phyloP scores from a whole-genome alignment of 2,797 vertebrate genomes.

The Chromobotia macracanthus region DNA sequence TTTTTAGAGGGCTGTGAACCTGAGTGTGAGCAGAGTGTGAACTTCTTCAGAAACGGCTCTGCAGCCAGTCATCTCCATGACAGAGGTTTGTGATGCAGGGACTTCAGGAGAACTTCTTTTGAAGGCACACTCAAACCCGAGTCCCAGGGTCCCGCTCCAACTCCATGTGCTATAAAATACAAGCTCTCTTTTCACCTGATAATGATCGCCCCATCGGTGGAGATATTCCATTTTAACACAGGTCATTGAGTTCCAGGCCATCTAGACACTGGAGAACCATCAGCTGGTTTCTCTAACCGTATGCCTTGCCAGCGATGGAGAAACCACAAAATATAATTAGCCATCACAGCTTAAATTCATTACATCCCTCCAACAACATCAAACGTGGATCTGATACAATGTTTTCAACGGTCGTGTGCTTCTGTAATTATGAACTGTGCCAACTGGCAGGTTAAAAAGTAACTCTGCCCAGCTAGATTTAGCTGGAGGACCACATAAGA shows the following conservation, averaged over 20 bases:
- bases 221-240: conserved; percentile 24
- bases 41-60: conserved; percentile 25
- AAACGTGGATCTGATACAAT: conserved; percentile 37
- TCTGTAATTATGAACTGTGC: conserved; percentile 50
- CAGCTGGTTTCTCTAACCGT: conserved; percentile 33
- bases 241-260: conserved; percentile 44
- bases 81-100: conserved; percentile 43
- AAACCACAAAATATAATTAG: conserved; percentile 54
- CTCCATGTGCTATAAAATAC: conserved; percentile 32
- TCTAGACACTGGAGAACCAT: conserved; percentile 32
- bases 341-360: conserved; percentile 42
- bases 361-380: conserved; percentile 44
- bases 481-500: conserved; percentile 41
- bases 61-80: conserved; percentile 38
- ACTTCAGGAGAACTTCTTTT: conserved; percentile 43
- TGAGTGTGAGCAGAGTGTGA: not conserved
- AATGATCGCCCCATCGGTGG: conserved; percentile 31
- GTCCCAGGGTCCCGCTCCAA: not conserved
- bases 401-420: conserved; percentile 32
- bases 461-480: conserved; percentile 25
- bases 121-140: conserved; percentile 6
- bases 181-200: conserved; percentile 11
- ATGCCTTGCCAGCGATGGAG: conserved; percentile 24
- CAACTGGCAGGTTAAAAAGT: conserved; percentile 17
- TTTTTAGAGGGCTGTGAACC: conserved; percentile 12